Conservation (phyloP, 2,797 vertebrate genomes). For the Chaetophractus vellerosus region DNA sequence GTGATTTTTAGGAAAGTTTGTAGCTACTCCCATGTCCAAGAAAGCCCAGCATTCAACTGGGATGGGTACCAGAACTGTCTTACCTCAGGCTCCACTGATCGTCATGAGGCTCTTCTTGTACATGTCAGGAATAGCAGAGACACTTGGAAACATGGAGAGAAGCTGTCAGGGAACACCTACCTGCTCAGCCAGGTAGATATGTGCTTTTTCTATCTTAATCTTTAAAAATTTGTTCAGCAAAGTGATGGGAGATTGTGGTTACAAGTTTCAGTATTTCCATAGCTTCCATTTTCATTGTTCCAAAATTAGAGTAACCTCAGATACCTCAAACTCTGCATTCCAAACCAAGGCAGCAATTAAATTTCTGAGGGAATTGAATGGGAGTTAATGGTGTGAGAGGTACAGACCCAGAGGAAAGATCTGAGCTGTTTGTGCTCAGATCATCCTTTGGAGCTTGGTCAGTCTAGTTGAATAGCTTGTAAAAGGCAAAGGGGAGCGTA, state of each 20-base stretch:
- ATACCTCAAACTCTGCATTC: constrained; percentile 53
- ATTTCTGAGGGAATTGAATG: background rate
- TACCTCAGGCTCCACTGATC: fast-evolving
- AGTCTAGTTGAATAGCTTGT: fast-evolving
- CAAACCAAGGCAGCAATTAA: background rate
- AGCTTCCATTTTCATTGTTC: background rate
- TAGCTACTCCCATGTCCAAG: background rate
- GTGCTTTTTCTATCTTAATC: background rate
- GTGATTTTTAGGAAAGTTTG: background rate
- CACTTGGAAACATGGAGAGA: fast-evolving
- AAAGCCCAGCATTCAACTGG: background rate
- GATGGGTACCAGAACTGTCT: background rate
- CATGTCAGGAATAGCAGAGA: background rate
- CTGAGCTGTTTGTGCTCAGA: fast-evolving
- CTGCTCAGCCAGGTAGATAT: fast-evolving
- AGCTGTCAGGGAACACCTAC: background rate
- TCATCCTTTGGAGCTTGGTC: too few relatives aligned
- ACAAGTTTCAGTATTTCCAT: background rate
- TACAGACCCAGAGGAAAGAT: background rate
- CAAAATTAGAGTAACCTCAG: background rate
- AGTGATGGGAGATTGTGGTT: background rate
- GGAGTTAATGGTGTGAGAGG: too few relatives aligned
- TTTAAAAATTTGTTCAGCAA: fast-evolving
- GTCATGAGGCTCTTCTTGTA: background rate
- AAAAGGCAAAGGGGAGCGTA: background rate